phyloP scores from a whole-genome alignment of 2,888 invertebrate species.

The Lasioglossum pauxillum region DNA sequence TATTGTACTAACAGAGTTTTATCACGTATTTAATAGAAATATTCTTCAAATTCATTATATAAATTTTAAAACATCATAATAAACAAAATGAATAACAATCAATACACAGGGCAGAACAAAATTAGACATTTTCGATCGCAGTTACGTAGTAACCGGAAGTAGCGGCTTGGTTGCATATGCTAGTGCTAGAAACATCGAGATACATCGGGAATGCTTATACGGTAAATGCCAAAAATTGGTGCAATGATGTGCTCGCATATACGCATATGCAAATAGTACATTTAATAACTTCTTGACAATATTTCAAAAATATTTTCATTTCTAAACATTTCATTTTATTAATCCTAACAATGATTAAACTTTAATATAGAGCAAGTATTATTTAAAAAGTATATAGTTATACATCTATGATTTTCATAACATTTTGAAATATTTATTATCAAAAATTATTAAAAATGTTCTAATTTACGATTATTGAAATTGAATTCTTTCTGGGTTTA shows the following conservation, averaged over 20 bases:
- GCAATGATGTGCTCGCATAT: neutral
- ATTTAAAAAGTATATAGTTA: neutral
- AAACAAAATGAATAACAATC: neutral
- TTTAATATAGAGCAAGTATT: neutral
- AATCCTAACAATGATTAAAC: neutral
- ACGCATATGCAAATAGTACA: neutral
- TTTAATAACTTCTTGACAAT: neutral
- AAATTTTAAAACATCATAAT: neutral
- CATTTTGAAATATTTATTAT: neutral
- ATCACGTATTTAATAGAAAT: neutral
- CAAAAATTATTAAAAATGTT: no score
- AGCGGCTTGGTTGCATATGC: slow-evolving; percentile 39
- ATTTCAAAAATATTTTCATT: neutral
- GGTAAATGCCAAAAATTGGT: slow-evolving; percentile 25
- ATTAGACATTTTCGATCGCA: slow-evolving; percentile 16
- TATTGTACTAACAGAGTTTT: neutral
- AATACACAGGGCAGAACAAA: neutral
- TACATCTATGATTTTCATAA: neutral
- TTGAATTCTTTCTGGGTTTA: no score
- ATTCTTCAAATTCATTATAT: neutral
- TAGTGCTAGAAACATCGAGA: slow-evolving; percentile 75
- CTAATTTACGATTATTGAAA: no score
- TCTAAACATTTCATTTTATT: neutral
- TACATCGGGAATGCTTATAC: slow-evolving; percentile 43
- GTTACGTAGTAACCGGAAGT: slow-evolving; percentile 58